These are phyloP conservation scores for Drosophila pallidifrons DNA, from an alignment of 1,140 invertebrate genomes.

Conservation along the genomic window DNA sequence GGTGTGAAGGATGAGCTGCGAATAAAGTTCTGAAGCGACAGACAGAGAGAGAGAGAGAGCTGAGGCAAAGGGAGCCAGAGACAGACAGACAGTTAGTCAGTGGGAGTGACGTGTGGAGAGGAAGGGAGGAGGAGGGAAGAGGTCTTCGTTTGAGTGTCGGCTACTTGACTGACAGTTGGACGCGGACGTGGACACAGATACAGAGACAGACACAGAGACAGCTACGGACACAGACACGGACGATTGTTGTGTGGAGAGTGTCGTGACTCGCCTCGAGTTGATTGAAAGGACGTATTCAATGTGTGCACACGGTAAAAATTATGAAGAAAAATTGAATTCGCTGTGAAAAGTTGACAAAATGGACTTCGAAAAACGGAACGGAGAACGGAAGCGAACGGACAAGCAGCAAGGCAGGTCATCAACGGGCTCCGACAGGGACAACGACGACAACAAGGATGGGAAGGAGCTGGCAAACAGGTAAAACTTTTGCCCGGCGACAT, in stretches of 20 bases:
- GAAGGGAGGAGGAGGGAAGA: background rate
- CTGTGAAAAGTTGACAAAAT: slow-evolving; percentile 80
- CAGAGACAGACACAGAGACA: slow-evolving; percentile 20
- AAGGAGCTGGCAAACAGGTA: slow-evolving; percentile 62
- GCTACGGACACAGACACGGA: slow-evolving; percentile 21
- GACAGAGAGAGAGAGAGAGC: slow-evolving; percentile 42
- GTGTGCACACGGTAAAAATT: slow-evolving; percentile 69
- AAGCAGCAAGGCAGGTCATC: slow-evolving; percentile 38
- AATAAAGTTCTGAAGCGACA: slow-evolving; percentile 76
- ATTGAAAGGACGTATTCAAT: slow-evolving; percentile 81
- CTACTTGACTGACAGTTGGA: slow-evolving; percentile 79
- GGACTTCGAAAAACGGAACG: slow-evolving; percentile 50
- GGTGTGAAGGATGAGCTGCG: slow-evolving; percentile 50
- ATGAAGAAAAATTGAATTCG: slow-evolving; percentile 73
- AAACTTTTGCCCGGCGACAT: slow-evolving; percentile 73
- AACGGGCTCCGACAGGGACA: slow-evolving; percentile 47
- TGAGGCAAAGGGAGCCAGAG: slow-evolving; percentile 10
- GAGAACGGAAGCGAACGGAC: background rate
- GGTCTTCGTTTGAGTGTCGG: slow-evolving; percentile 49
- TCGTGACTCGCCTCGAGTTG: slow-evolving; percentile 45
- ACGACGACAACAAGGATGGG: background rate
- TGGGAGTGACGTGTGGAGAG: slow-evolving; percentile 65
- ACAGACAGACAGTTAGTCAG: slow-evolving; percentile 49
- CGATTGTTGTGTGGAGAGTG: slow-evolving; percentile 52
- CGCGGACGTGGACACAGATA: slow-evolving; percentile 41